These are phyloP conservation scores for Manis javanica DNA, from an alignment of 2,797 vertebrate species.

Conservation along the genomic window DNA sequence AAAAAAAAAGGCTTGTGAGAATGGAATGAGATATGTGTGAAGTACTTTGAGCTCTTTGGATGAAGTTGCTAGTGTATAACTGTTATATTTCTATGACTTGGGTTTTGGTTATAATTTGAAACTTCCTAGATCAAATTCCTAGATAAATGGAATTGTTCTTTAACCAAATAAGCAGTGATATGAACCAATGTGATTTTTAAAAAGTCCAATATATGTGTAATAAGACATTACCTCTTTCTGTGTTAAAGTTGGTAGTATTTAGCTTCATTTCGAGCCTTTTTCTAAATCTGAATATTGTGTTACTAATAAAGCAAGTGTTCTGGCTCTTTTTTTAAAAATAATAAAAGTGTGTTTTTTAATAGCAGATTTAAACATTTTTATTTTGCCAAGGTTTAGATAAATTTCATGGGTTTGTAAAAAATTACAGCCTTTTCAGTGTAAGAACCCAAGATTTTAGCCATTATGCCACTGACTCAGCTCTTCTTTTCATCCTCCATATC, in stretches of 20 bases:
- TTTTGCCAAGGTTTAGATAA: not conserved
- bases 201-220: not conserved
- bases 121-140: not conserved
- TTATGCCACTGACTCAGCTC: not conserved
- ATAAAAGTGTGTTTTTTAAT: not conserved
- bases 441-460: not conserved
- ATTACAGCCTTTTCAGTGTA: not conserved
- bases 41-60: not conserved
- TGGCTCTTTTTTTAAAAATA: not conserved
- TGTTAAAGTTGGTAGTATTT: slow-evolving; percentile 6
- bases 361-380: not conserved
- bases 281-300: not conserved
- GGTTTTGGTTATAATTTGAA: not conserved
- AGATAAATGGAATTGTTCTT: not conserved
- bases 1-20: slow-evolving; percentile 11
- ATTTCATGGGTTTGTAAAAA: not conserved
- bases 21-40: slow-evolving; percentile 65
- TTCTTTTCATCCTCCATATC: not conserved
- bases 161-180: not conserved
- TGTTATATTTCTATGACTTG: not conserved
- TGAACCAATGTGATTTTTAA: not conserved
- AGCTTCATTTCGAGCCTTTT: not conserved
- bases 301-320: not conserved
- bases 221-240: not conserved
- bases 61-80: not conserved